Evolutionary conservation across 2,888 invertebrate genomes (phyloP).

Genomic region (Rhaphigaster nebulosa): DNA sequence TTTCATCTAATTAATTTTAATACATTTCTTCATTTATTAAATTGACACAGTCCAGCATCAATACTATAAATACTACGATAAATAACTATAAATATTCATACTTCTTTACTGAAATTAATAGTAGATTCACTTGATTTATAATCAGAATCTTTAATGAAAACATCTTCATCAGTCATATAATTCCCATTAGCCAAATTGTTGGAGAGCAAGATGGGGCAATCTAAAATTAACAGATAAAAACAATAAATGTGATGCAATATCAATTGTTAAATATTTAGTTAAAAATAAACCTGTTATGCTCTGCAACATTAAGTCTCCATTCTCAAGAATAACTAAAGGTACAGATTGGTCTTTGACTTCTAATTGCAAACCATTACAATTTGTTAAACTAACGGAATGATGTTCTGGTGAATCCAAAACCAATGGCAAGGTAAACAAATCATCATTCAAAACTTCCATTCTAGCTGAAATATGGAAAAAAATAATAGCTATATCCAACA

Average conservation of each 20-base stretch:
- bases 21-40: no score
- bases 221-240: constrained; percentile 37
- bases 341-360: constrained; percentile 57
- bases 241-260: background rate
- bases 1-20: no score
- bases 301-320: constrained; percentile 53
- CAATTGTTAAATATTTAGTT: background rate
- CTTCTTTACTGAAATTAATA: background rate
- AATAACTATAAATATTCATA: background rate
- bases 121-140: constrained; percentile 23
- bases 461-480: background rate
- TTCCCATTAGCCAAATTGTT: constrained; percentile 24
- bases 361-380: constrained; percentile 47
- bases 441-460: constrained; percentile 57
- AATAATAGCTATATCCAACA: background rate
- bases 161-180: constrained; percentile 33
- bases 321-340: constrained; percentile 56
- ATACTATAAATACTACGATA: background rate
- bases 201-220: constrained; percentile 28
- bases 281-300: constrained; percentile 52
- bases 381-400: constrained; percentile 36
- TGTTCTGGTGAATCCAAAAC: constrained; percentile 48
- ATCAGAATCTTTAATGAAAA: constrained; percentile 15
- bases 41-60: no score
- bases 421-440: constrained; percentile 52